A percentile compares a stretch with the other conserved stretches of the same genome.
Conservation (phyloP, 2,113 vertebrate species). For the Entelurus aequoreus region DNA sequence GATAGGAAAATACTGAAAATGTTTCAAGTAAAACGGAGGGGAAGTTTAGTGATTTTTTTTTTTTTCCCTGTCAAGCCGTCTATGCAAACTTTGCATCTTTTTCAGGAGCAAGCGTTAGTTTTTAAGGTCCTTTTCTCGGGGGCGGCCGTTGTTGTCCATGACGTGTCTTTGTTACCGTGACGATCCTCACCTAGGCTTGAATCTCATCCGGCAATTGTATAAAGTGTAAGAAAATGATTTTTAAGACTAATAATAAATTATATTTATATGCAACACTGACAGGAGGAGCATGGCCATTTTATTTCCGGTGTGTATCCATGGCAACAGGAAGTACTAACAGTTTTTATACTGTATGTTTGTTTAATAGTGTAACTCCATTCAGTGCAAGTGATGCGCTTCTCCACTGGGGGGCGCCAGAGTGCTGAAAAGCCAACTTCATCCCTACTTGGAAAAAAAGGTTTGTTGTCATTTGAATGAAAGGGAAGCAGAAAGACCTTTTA, state of each 20-base stretch:
- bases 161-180: slow-evolving; percentile 74
- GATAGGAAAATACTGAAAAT: neutral
- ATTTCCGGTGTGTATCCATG: no score
- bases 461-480: no score
- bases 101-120: slow-evolving; percentile 66
- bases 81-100: slow-evolving; percentile 91
- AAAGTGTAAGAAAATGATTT: slow-evolving; percentile 99
- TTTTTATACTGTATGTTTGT: no score
- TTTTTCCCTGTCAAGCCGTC: slow-evolving; percentile 75
- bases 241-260: slow-evolving; percentile 99
- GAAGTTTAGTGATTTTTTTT: slow-evolving; percentile 24
- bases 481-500: no score
- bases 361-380: no score
- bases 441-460: no score
- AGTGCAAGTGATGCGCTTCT: no score
- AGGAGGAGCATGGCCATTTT: neutral
- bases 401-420: no score
- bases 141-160: slow-evolving; percentile 65
- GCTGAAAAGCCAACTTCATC: no score
- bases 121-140: neutral
- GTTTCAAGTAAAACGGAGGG: slow-evolving; percentile 32
- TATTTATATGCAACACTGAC: slow-evolving; percentile 98
- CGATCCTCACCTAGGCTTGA: slow-evolving; percentile 83
- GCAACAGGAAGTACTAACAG: no score
- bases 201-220: slow-evolving; percentile 86